Conservation (phyloP, 2,888 invertebrate species). For the Oasisia sp. region DNA sequence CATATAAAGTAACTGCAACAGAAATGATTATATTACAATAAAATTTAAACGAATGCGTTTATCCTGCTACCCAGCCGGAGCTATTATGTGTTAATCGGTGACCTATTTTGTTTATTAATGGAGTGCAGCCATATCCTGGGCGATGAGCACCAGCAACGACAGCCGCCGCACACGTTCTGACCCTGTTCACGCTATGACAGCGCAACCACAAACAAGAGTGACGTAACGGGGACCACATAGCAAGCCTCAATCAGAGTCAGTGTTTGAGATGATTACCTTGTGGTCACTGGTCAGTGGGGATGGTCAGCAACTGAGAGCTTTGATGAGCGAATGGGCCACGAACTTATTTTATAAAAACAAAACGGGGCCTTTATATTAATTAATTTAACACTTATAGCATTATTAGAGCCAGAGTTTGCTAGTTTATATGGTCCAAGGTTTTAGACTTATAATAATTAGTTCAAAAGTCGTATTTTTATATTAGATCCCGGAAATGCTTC, state of each 20-base stretch:
- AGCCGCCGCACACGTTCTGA: not conserved
- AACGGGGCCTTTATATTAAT: too few relatives aligned
- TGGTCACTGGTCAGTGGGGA: not conserved
- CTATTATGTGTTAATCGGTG: not conserved
- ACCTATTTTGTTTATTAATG: conserved; percentile 17
- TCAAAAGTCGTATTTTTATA: too few relatives aligned
- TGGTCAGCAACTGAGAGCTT: not conserved
- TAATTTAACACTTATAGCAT: too few relatives aligned
- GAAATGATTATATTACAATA: not conserved
- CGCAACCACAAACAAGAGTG: not conserved
- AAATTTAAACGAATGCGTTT: not conserved
- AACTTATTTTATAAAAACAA: too few relatives aligned
- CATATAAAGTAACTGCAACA: not conserved
- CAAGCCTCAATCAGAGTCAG: not conserved
- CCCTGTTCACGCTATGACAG: not conserved
- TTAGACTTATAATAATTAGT: too few relatives aligned
- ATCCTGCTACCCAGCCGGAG: not conserved
- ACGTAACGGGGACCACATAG: not conserved
- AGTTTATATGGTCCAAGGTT: too few relatives aligned
- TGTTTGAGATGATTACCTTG: not conserved
- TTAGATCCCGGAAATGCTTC: too few relatives aligned
- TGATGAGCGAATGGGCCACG: not conserved
- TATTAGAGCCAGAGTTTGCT: too few relatives aligned
- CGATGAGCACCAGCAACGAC: not conserved
- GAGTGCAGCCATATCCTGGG: not conserved